A percentile compares a stretch with the other conserved stretches of the same genome.
phyloP scores from a whole-genome alignment of 2,113 vertebrate species.

The Dasyurus viverrinus region DNA sequence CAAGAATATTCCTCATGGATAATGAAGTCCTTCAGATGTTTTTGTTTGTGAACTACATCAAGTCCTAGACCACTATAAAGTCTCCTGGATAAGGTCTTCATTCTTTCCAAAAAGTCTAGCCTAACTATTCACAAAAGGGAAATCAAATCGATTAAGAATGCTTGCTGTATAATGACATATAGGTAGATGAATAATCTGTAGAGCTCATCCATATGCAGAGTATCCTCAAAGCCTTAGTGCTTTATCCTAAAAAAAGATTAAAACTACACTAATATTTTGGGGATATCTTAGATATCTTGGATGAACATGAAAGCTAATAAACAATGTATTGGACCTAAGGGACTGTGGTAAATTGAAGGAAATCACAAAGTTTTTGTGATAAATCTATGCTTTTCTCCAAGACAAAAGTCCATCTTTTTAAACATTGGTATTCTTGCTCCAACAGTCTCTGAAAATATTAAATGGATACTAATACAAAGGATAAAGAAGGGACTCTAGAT shows the following conservation, averaged over 20 bases:
- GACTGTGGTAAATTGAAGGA: background rate
- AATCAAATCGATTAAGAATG: background rate
- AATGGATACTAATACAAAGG: background rate
- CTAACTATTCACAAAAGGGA: background rate
- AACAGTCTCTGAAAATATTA: background rate
- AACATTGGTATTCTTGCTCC: background rate
- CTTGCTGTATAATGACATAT: background rate
- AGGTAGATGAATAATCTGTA: background rate
- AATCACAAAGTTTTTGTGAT: background rate
- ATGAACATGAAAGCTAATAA: background rate
- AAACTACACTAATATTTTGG: background rate
- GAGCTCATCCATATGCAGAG: background rate
- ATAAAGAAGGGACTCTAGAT: background rate
- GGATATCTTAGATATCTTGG: background rate
- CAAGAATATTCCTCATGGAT: background rate
- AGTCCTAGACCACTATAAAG: background rate
- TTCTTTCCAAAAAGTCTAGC: background rate
- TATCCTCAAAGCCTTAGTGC: background rate
- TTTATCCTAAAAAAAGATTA: background rate
- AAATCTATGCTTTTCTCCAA: background rate
- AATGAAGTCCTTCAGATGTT: background rate
- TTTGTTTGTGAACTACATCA: background rate
- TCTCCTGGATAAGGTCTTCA: background rate
- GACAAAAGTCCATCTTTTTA: background rate
- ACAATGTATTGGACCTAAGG: background rate